Evolutionary conservation across 2,113 vertebrate species (phyloP).

Genomic region (rat (Rattus norvegicus)): DNA sequence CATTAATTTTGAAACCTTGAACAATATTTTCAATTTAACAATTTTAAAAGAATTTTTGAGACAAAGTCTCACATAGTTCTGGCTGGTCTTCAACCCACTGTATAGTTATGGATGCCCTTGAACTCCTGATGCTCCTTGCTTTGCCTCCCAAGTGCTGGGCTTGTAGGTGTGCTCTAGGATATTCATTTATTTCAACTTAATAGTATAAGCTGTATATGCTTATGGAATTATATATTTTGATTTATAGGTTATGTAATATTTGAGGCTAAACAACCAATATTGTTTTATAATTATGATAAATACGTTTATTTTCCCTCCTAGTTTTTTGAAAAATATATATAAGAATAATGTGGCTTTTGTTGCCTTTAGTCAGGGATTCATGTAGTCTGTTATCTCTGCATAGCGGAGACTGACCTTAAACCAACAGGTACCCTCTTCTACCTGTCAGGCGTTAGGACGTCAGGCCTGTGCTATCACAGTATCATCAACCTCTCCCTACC

Average conservation of each 20-base stretch:
- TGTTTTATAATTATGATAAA: not conserved
- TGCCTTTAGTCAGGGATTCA: not conserved
- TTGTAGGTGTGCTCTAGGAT: not conserved
- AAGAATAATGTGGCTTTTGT: not conserved
- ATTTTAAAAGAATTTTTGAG: not conserved
- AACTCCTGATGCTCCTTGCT: not conserved
- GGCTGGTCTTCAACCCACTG: not conserved
- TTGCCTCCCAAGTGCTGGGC: not conserved
- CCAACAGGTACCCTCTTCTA: not conserved
- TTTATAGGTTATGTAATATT: not conserved
- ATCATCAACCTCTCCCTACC: not conserved
- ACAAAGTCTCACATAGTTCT: not conserved
- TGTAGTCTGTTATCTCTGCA: not conserved
- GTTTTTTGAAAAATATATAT: too few species aligned
- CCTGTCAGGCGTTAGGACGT: too few species aligned
- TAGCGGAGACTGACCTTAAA: not conserved
- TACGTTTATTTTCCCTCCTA: not conserved
- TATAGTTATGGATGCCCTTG: not conserved
- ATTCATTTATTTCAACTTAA: not conserved
- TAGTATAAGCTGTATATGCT: not conserved
- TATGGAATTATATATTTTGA: not conserved
- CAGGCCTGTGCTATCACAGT: not conserved
- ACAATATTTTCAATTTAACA: not conserved
- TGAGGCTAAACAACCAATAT: not conserved
- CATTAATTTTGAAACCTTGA: conserved; percentile 44